Percentiles rank a stretch among this genome's conserved stretches.
phyloP scores from a whole-genome alignment of 1,140 invertebrate genomes.

The Conus ventricosus region DNA sequence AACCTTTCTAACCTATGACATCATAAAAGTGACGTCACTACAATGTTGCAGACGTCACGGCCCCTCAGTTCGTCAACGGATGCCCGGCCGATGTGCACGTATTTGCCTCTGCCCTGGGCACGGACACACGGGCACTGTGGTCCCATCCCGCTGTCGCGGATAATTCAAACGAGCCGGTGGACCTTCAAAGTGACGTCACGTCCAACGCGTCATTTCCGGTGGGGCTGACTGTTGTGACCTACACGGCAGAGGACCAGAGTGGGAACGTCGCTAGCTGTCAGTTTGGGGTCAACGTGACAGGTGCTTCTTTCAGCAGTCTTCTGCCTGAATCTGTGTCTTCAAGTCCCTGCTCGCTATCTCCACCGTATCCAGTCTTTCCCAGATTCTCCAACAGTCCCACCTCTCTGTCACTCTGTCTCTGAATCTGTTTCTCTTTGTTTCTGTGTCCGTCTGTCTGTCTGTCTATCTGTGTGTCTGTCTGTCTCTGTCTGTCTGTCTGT shows the following conservation, averaged over 20 bases:
- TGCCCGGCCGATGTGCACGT: neutral
- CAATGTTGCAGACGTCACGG: neutral
- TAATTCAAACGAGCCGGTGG: neutral
- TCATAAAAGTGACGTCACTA: no score
- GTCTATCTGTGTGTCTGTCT: neutral
- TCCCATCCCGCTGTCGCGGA: neutral
- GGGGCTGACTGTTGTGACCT: neutral
- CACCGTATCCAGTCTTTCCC: no score
- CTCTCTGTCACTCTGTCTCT: neutral
- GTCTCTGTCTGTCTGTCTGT: neutral
- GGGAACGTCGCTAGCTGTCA: neutral
- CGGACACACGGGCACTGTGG: neutral
- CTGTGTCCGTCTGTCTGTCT: neutral
- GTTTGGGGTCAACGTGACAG: neutral
- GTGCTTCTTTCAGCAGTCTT: neutral
- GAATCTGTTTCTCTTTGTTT: neutral
- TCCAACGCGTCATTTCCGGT: neutral
- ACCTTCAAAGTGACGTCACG: neutral
- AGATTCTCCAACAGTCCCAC: no score
- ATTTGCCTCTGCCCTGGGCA: neutral
- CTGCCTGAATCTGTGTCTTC: neutral
- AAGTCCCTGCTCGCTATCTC: neutral
- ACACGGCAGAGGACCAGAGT: neutral
- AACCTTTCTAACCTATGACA: no score
- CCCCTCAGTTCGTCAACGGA: neutral